phyloP scores from a whole-genome alignment of 2,888 invertebrate species.

The Lithophane leautieri region DNA sequence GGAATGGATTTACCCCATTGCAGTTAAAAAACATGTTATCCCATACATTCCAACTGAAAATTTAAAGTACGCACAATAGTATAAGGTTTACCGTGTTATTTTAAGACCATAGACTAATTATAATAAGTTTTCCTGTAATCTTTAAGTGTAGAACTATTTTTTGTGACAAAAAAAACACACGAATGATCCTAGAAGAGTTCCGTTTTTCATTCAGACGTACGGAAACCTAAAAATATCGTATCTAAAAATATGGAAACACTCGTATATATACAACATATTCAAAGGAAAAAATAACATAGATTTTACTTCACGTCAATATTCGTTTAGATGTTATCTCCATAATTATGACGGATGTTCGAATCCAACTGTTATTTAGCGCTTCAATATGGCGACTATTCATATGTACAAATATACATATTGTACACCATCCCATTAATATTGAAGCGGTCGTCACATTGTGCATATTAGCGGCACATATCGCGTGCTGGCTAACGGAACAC shows the following conservation, averaged over 20 bases:
- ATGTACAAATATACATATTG: neutral
- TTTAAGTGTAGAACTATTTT: no score
- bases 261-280: neutral
- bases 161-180: no score
- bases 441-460: conserved; percentile 41
- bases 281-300: neutral
- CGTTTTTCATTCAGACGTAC: no score
- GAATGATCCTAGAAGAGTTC: no score
- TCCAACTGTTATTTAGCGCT: conserved; percentile 45
- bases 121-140: no score
- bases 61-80: no score
- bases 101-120: no score
- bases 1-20: no score
- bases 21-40: no score
- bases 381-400: conserved; percentile 28
- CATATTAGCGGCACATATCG: conserved; percentile 44
- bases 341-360: conserved; percentile 27
- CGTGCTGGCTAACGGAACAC: conserved; percentile 60
- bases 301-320: conserved; percentile 10
- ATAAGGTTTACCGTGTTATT: no score
- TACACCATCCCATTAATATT: conserved; percentile 34
- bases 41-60: no score
- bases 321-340: conserved; percentile 32
- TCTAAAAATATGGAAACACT: neutral
- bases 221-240: neutral